Conservation (phyloP, 2,113 vertebrate genomes). For the Serinus canaria region DNA sequence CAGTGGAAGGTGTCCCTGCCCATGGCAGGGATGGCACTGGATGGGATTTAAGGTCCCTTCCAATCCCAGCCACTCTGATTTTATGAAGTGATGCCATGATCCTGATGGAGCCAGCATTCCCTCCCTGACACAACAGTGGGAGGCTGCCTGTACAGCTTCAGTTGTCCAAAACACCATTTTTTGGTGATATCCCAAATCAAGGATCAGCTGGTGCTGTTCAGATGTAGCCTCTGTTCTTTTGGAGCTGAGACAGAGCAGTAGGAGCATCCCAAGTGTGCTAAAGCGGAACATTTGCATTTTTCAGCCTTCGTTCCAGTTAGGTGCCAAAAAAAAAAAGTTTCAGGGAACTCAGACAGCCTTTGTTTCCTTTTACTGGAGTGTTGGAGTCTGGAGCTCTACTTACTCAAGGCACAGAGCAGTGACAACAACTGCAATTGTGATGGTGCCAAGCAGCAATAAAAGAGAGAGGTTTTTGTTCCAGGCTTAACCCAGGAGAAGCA, state of each 20-base stretch:
- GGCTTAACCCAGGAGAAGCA: not conserved
- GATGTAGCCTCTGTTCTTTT: not conserved
- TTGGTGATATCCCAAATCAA: not conserved
- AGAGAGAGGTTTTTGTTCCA: not conserved
- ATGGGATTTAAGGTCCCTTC: rapidly evolving
- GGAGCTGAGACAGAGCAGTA: not conserved
- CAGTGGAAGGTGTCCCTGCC: not conserved
- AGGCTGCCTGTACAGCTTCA: not conserved
- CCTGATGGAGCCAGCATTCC: not conserved
- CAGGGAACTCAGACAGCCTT: not conserved
- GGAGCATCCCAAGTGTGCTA: not conserved
- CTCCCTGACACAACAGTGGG: not conserved
- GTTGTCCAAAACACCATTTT: not conserved
- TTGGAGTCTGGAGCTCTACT: not conserved
- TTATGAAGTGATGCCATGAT: not conserved
- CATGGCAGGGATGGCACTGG: not conserved
- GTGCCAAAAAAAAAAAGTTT: not conserved
- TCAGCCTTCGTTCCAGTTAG: not conserved
- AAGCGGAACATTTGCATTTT: not conserved
- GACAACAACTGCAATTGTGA: not conserved
- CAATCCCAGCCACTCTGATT: not conserved
- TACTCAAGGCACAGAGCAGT: not conserved
- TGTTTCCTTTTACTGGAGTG: not conserved
- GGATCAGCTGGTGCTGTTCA: not conserved
- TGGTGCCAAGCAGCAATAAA: not conserved